These are phyloP conservation scores for Netelia melanura DNA, from an alignment of 2,888 invertebrate genomes.

Conservation along the genomic window DNA sequence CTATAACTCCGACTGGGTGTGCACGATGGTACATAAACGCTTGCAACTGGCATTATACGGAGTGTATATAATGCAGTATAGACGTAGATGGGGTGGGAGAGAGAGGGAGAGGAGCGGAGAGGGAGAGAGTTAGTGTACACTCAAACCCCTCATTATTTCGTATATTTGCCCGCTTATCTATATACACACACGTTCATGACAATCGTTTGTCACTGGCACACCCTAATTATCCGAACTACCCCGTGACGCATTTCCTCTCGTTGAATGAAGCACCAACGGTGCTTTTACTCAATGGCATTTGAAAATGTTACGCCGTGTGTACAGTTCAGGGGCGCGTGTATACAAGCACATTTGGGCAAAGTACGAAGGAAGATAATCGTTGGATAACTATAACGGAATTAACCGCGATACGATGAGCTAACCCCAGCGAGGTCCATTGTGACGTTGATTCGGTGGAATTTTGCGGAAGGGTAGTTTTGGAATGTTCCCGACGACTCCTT, in stretches of 20 bases:
- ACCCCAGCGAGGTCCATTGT: conserved; percentile 5
- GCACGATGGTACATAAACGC: conserved; percentile 24
- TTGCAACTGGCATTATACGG: neutral
- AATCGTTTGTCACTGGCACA: conserved; percentile 75
- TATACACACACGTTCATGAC: conserved; percentile 68
- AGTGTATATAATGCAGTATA: conserved; percentile 56
- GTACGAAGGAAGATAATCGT: conserved; percentile 47
- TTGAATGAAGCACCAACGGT: conserved; percentile 23
- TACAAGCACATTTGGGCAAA: conserved; percentile 23
- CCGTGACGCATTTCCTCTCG: conserved; percentile 50
- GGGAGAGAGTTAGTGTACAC: conserved; percentile 76
- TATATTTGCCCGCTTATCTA: conserved; percentile 68
- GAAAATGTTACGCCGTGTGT: neutral
- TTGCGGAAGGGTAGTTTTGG: neutral
- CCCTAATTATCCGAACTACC: conserved; percentile 74
- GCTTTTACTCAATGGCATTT: conserved; percentile 39
- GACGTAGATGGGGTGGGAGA: conserved; percentile 47
- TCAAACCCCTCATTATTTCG: conserved; percentile 72
- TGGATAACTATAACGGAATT: conserved; percentile 54
- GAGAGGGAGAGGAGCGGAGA: conserved; percentile 66
- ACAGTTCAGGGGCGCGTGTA: neutral
- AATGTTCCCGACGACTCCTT: neutral
- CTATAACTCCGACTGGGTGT: conserved; percentile 44
- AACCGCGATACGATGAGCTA: conserved; percentile 30
- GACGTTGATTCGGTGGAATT: conserved; percentile 20